Base-by-base conservation (phyloP, 2,797 vertebrate genomes). In the Pseudomugil gertrudae region DNA sequence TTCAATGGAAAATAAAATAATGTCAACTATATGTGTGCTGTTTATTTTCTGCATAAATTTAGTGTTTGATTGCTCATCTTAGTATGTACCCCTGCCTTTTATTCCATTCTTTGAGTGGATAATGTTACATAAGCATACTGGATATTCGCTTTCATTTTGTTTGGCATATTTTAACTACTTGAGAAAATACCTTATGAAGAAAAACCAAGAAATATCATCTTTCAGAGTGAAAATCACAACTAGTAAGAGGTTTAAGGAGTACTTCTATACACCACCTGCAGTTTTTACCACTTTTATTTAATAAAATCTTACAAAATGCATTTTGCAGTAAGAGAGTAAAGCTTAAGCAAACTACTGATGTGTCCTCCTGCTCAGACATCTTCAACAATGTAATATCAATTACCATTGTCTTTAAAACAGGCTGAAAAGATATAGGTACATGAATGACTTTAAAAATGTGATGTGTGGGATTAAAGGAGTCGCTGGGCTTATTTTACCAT, bases 1-100 rank as follows among this genome's bases (percentile, higher is more conserved):
- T 93, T 93, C 83, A 92, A 92, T 91, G 85, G 90, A 91, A 89
- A 93, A 92, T 92, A 92, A 94, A 93, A 93, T 89, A 90, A 89
- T 92, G 84, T 87, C 72, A 89, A 88, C 86, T 78, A 87, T 80
- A 73, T 53, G 13, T 74, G 73, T 81, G 63, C 21, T 32, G 73
- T 76, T 30, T 75, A 33, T 86, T 90, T 88, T 48, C 59, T 81
- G 74, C 65, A 58, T 36, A 38, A 38, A 56, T 66, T 63, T 21
- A 43, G 14, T 63, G 1, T 52, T 57, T 69, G 14, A 29, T 32
- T 32, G 51, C 24, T 24, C 48, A 9, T 38, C 19, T 24, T 11
- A 48, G 23, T 50, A 3, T 40, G 19, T 27, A 51, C 47, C 21
- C 36, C 13, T 67, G 17, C 54, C 3, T 61, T 10, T 60, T 38